Conservation (phyloP, 2,113 vertebrate species). For the Tragelaphus buxtoni region DNA sequence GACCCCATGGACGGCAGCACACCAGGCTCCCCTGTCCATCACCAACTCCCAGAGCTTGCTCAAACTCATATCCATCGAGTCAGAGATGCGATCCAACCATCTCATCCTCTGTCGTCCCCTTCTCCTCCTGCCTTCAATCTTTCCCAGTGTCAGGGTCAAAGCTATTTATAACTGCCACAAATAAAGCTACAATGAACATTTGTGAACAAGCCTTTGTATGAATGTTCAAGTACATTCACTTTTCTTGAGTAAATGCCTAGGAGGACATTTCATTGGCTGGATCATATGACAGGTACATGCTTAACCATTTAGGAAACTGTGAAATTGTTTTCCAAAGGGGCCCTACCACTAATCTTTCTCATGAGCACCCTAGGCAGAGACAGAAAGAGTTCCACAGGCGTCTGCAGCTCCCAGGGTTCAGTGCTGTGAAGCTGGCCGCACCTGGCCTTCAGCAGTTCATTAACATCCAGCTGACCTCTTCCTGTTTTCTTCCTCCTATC, state of each 20-base stretch:
- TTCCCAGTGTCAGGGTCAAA: neutral
- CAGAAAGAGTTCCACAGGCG: neutral
- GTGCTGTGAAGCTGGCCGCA: accelerated
- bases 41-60: neutral
- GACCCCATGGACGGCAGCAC: neutral
- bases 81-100: neutral
- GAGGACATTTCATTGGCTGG: neutral
- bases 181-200: neutral
- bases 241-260: neutral
- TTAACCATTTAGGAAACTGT: neutral
- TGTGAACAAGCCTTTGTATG: neutral
- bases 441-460: neutral
- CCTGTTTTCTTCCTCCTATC: neutral
- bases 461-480: neutral
- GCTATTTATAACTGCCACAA: neutral
- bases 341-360: neutral
- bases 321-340: neutral
- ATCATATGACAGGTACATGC: no score
- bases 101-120: neutral
- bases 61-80: neutral
- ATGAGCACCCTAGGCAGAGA: accelerated
- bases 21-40: neutral
- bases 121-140: neutral
- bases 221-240: neutral
- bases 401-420: neutral